Evolutionary conservation across 2,113 vertebrate species (phyloP).

Genomic region (Triplophysa siluroides): DNA sequence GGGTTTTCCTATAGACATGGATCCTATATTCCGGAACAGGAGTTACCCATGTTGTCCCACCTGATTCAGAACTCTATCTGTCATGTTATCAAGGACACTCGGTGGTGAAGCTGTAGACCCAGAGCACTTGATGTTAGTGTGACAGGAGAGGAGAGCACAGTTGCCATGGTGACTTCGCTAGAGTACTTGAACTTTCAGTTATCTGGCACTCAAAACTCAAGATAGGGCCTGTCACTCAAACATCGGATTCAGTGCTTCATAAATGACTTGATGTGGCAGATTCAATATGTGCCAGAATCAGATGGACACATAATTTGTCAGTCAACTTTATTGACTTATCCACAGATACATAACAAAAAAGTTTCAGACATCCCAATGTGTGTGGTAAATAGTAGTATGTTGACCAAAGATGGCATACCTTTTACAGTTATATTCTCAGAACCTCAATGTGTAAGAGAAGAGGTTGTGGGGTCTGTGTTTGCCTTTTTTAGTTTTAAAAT

Average conservation of each 20-base stretch:
- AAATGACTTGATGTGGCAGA: neutral
- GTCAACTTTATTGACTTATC: slow-evolving; percentile 1
- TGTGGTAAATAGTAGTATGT: no score
- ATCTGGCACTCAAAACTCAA: slow-evolving; percentile 65
- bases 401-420: no score
- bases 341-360: neutral
- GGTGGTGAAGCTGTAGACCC: slow-evolving; percentile 54
- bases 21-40: neutral
- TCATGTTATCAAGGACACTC: slow-evolving; percentile 47
- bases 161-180: slow-evolving; percentile 75
- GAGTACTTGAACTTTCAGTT: slow-evolving; percentile 69
- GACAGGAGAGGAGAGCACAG: slow-evolving; percentile 64
- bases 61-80: slow-evolving; percentile 24
- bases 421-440: no score
- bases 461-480: no score
- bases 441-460: neutral
- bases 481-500: no score
- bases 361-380: no score
- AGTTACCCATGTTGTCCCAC: neutral
- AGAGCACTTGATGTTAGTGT: slow-evolving; percentile 58
- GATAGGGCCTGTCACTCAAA: slow-evolving; percentile 48
- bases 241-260: neutral
- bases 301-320: neutral
- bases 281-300: slow-evolving; percentile 21
- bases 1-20: neutral